Percentiles rank a stretch among this genome's conserved stretches.
phyloP scores from a whole-genome alignment of 2,888 invertebrate genomes.

The Nomada ferruginata region DNA sequence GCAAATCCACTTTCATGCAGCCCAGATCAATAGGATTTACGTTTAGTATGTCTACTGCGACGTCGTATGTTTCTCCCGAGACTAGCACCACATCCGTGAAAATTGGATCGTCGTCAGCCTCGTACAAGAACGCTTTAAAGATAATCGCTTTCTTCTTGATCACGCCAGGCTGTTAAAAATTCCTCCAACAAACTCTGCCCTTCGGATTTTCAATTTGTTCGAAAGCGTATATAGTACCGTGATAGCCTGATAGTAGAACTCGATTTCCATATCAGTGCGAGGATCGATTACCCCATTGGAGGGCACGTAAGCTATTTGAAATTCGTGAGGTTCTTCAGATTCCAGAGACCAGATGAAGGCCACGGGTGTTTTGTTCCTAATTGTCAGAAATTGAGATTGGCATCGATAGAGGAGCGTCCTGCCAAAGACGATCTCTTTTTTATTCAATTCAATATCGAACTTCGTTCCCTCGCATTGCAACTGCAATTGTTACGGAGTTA shows the following conservation, averaged over 20 bases:
- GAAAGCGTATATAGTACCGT: slow-evolving; percentile 49
- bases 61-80: slow-evolving; percentile 87
- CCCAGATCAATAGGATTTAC: slow-evolving; percentile 86
- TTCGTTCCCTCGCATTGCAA: slow-evolving; percentile 85
- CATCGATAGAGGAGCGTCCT: slow-evolving; percentile 85
- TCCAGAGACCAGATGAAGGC: slow-evolving; percentile 86
- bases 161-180: slow-evolving; percentile 36
- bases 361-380: slow-evolving; percentile 86
- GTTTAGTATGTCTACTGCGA: slow-evolving; percentile 85
- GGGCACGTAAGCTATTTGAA: slow-evolving; percentile 78
- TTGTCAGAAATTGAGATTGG: slow-evolving; percentile 84
- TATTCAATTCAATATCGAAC: slow-evolving; percentile 84
- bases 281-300: slow-evolving; percentile 63
- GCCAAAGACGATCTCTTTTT: slow-evolving; percentile 85
- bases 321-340: slow-evolving; percentile 79
- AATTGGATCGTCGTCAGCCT: slow-evolving; percentile 84
- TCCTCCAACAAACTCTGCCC: background rate
- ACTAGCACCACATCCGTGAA: slow-evolving; percentile 84
- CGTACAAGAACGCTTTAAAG: slow-evolving; percentile 82
- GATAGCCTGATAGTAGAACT: slow-evolving; percentile 71
- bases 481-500: slow-evolving; percentile 64
- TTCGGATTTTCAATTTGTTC: background rate
- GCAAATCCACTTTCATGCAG: slow-evolving; percentile 86
- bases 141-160: slow-evolving; percentile 36
- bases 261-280: slow-evolving; percentile 59